Conservation (phyloP, 2,113 vertebrate species). For the Cynopterus brachyotis region DNA sequence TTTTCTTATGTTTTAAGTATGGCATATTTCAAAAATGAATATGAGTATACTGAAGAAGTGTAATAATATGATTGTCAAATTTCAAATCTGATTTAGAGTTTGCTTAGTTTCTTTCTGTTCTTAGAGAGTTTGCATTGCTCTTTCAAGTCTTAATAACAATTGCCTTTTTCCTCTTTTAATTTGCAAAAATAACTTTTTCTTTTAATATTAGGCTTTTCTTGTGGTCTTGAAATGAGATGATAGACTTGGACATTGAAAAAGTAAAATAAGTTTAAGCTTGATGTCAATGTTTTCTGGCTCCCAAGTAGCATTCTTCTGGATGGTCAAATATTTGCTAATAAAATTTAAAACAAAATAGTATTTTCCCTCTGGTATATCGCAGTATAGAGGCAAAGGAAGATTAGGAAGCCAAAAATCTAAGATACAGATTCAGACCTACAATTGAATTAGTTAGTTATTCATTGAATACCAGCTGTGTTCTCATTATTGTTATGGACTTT, state of each 20-base stretch:
- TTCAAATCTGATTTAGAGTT: background rate
- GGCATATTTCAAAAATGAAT: background rate
- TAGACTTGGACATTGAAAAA: background rate
- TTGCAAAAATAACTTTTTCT: background rate
- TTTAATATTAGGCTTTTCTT: background rate
- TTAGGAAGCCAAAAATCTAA: background rate
- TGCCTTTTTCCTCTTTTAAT: background rate
- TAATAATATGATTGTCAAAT: background rate
- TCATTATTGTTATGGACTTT: background rate
- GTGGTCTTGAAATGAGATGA: background rate
- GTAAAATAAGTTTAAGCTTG: background rate
- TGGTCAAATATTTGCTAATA: background rate
- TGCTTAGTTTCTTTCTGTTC: background rate
- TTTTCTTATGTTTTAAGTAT: background rate
- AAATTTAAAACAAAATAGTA: background rate
- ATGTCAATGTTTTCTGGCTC: background rate
- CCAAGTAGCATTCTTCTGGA: background rate
- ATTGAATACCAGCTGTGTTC: background rate
- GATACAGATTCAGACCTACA: background rate
- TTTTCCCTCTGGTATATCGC: background rate
- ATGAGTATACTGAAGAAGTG: background rate
- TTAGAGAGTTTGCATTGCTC: background rate
- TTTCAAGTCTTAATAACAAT: background rate
- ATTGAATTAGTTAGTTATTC: background rate
- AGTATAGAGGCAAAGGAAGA: background rate